Conservation (phyloP, 2,797 vertebrate species). For the Sebastiscus albofasciatus region DNA sequence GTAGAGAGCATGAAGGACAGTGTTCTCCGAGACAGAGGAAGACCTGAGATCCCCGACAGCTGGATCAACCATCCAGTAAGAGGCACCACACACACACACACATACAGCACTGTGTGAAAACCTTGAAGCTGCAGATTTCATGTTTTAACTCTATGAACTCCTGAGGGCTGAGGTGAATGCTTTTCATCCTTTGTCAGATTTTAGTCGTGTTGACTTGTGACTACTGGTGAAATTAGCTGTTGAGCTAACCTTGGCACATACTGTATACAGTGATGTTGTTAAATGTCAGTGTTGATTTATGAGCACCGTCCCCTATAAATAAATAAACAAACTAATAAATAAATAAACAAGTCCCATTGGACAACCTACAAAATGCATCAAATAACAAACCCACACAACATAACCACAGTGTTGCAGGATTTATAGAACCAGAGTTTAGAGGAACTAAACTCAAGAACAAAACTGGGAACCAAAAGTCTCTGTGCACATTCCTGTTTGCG, state of each 20-base stretch:
- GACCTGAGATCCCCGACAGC: slow-evolving; percentile 92
- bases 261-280: not conserved
- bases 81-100: not conserved
- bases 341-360: not conserved
- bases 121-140: not conserved
- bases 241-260: not conserved
- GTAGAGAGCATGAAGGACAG: slow-evolving; percentile 99
- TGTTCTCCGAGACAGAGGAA: slow-evolving; percentile 90
- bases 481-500: accelerated
- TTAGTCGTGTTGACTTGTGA: not conserved
- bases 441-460: not conserved
- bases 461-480: not conserved
- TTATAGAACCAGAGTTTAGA: not conserved
- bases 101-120: not conserved
- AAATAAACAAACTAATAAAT: not conserved
- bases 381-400: not conserved
- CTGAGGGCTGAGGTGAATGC: not conserved
- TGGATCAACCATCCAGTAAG: slow-evolving; percentile 94
- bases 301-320: not conserved
- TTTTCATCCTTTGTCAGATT: not conserved
- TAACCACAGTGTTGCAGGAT: not conserved
- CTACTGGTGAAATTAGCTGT: not conserved
- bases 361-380: not conserved
- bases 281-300: not conserved
- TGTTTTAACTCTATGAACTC: not conserved